Evolutionary conservation across 2,888 invertebrate genomes (phyloP), one percentile per base, ranked within the genome.

Genomic region (Phragmatobia fuliginosa): DNA sequence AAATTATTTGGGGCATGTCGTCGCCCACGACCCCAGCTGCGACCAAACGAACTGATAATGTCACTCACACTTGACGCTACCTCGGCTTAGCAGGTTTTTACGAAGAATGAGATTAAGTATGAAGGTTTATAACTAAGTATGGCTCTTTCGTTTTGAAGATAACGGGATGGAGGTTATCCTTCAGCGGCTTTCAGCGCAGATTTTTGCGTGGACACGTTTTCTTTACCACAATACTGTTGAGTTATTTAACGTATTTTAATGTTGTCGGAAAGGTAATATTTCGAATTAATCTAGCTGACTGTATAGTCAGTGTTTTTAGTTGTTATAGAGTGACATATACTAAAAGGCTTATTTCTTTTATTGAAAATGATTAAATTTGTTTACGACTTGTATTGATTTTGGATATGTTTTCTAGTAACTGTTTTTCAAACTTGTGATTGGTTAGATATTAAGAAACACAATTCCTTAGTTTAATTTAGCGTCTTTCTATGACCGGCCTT

Each of bases 51-150:
- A 7, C 78, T 84, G 94, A 94, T 94, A 94, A 91, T 85, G 94
- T 92, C 94, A 91, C 87, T 92, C 89, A 88, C 90, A 89, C 87
- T 88, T 87, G 86, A 85, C 83, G 79, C 79, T 88, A 82, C 87
- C 87, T 86, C 83, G 85, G 85, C 85, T 87, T 86, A 88, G 77
- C 79, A 79, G 80, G 79, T 82, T 82, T 87, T 90, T 85, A 83
- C 79, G 79, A 80, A 83, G 84, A 87, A 84, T 77, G 77, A 87
- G 88, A 88, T 88, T 88, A 90, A 90, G 87, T 85, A 82, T 83
- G 78, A 82, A 76, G 82, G 78, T 79, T 84, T 80, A 81, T 86
- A 82, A 79, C 65, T 81, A 83, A 81, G 82, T 79, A 81, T 77
- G 77, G 79, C 72, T 73, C 75, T 79, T 70, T 65, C 71, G 67